Conservation (phyloP, 2,888 invertebrate genomes). For the Omphaloscelis lunosa region DNA sequence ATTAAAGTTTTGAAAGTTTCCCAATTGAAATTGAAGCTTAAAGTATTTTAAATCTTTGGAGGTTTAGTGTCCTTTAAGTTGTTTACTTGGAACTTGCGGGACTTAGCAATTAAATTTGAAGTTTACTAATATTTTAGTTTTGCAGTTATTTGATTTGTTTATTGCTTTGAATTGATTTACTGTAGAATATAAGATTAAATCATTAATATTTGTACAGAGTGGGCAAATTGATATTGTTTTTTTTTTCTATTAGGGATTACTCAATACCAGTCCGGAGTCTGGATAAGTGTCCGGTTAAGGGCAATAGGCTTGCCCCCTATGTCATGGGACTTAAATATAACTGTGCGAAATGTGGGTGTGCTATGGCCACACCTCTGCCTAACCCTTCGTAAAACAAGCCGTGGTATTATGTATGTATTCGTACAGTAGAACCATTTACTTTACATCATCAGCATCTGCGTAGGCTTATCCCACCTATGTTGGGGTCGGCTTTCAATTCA, state of each 20-base stretch:
- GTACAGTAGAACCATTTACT: background rate
- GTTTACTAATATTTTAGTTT: constrained; percentile 16
- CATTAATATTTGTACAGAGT: background rate
- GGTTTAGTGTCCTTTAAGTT: constrained; percentile 2
- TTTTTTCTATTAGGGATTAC: too few relatives aligned
- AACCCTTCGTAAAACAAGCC: too few relatives aligned
- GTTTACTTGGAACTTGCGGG: constrained; percentile 12
- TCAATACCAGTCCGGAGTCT: too few relatives aligned
- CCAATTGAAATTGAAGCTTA: constrained; percentile 35
- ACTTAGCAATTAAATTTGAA: constrained; percentile 5
- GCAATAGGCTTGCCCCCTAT: too few relatives aligned
- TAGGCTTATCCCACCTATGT: background rate
- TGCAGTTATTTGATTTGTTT: constrained; percentile 1
- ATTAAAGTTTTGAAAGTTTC: constrained; percentile 24
- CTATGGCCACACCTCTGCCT: too few relatives aligned
- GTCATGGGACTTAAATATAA: too few relatives aligned
- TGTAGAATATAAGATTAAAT: background rate
- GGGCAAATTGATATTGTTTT: too few relatives aligned
- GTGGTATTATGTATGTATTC: background rate
- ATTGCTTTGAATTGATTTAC: background rate
- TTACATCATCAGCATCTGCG: background rate
- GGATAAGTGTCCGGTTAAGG: too few relatives aligned
- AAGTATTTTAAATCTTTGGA: constrained; percentile 33
- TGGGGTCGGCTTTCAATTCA: background rate
- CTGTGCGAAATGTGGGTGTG: too few relatives aligned